A percentile compares a stretch with the other conserved stretches of the same genome.
Evolutionary conservation across 2,888 invertebrate genomes (phyloP).

Genomic region (Adelognathus sp.): DNA sequence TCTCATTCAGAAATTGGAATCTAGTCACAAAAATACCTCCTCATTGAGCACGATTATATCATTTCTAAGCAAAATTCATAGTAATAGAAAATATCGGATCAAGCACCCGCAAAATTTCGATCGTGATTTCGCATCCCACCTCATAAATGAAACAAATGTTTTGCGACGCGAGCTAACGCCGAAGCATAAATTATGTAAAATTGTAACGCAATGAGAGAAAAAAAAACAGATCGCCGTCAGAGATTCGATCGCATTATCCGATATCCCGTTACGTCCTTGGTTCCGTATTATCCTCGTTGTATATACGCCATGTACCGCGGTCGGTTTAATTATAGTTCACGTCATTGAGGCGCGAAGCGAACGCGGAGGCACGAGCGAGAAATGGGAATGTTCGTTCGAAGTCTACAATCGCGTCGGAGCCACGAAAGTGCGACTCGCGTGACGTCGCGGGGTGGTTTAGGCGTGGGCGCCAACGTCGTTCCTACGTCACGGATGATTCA

Average conservation of each 20-base stretch:
- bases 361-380: constrained; percentile 9
- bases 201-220: background rate
- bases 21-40: too few relatives aligned
- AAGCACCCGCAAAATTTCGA: background rate
- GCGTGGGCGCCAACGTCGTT: too few relatives aligned
- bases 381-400: constrained; percentile 4
- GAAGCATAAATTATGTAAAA: constrained; percentile 24
- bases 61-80: too few relatives aligned
- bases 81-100: too few relatives aligned
- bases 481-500: too few relatives aligned
- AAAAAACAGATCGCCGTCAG: background rate
- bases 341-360: constrained; percentile 33
- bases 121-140: background rate
- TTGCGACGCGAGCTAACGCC: constrained; percentile 24
- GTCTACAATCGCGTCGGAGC: too few relatives aligned
- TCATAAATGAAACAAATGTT: background rate
- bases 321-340: constrained; percentile 34
- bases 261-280: constrained; percentile 49
- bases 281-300: constrained; percentile 42
- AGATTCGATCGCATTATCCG: constrained; percentile 49
- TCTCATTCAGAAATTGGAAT: too few relatives aligned
- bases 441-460: too few relatives aligned
- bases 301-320: constrained; percentile 16
- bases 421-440: too few relatives aligned
- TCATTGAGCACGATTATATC: too few relatives aligned